A percentile compares a stretch with the other conserved stretches of the same genome.
Evolutionary conservation across 2,888 invertebrate genomes (phyloP).

Genomic region (Euclidia mi): DNA sequence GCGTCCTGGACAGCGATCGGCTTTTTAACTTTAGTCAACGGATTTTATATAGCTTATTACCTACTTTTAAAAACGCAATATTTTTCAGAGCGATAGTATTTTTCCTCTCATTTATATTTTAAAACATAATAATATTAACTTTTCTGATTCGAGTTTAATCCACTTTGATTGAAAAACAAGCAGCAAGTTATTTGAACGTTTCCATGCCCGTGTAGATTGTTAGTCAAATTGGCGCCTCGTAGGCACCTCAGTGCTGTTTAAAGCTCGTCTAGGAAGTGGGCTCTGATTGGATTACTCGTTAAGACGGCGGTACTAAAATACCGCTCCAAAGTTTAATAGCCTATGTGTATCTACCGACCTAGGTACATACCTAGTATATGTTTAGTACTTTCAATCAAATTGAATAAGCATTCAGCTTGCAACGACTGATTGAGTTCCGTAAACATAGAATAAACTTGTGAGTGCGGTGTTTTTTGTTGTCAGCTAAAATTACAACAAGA

Average conservation of each 20-base stretch:
- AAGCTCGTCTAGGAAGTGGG: conserved; percentile 41
- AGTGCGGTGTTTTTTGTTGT: too few relatives aligned
- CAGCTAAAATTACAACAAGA: too few relatives aligned
- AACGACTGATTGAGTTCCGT: conserved; percentile 15
- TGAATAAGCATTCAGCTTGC: conserved; percentile 31
- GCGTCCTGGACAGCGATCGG: not conserved
- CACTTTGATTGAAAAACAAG: too few relatives aligned
- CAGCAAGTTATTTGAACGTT: too few relatives aligned
- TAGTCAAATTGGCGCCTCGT: conserved; percentile 22
- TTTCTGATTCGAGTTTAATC: too few relatives aligned
- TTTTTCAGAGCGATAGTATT: too few relatives aligned
- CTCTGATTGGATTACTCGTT: conserved; percentile 46
- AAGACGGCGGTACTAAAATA: conserved; percentile 48
- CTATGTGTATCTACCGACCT: conserved; percentile 12
- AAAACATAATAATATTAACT: too few relatives aligned
- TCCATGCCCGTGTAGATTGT: conserved; percentile 23
- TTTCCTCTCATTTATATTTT: too few relatives aligned
- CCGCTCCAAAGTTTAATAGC: conserved; percentile 47
- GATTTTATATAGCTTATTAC: too few relatives aligned
- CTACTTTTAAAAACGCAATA: too few relatives aligned
- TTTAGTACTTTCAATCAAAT: conserved; percentile 15
- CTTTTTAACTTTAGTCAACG: not conserved
- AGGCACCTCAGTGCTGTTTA: conserved; percentile 38
- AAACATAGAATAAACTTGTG: not conserved
- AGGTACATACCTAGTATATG: too few relatives aligned